Evolutionary conservation across 2,888 invertebrate species (phyloP), one percentile per base, ranked within the genome.

Genomic region (Tridacna crocea): DNA sequence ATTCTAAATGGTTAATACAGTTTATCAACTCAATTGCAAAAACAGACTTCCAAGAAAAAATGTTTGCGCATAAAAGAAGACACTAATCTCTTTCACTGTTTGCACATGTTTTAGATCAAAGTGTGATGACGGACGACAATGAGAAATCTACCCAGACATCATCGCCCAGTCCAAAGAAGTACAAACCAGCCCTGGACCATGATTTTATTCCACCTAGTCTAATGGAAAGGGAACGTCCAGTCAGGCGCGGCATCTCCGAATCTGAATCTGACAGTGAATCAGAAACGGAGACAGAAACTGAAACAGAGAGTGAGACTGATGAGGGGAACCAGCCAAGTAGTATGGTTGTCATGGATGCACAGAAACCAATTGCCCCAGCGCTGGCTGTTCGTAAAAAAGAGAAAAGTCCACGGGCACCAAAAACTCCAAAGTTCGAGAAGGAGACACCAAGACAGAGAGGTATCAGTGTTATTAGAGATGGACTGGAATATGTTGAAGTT

Each of bases 341-440:
- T 55, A 88, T 88, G 76, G 87, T 90, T 72, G 84, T 90, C 63
- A 83, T 90, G 86, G 90, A 90, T 79, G 90, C 90, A 17, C 81
- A 84, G 70, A 89, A 84, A 74, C 89, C 88, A 72, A 82, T 87
- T 36, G 83, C 87, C 36, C 81, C 85, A 15, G 77, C 77, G 47
- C 51, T 80, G 27, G 79, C 77, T 8, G 72, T 60, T 11, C 75
- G 77, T 15, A 79, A 79, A 65, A 79, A 79, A 55, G 75, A 78
- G 58, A 83, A 82, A 70, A 83, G 80, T 24, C 83, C 83, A 68
- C 73, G 75, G 46, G 82, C 86, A 22, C 86, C 86, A 15, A 82
- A 73, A 58, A 80, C 84, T 15, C 84, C 84, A 51, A 84, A 70
- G 47, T 82, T 82, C 61, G 85, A 80, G 61, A 75, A 51, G 51